Evolutionary conservation across 2,113 vertebrate species (phyloP).

Genomic region (Hyaena hyaena): DNA sequence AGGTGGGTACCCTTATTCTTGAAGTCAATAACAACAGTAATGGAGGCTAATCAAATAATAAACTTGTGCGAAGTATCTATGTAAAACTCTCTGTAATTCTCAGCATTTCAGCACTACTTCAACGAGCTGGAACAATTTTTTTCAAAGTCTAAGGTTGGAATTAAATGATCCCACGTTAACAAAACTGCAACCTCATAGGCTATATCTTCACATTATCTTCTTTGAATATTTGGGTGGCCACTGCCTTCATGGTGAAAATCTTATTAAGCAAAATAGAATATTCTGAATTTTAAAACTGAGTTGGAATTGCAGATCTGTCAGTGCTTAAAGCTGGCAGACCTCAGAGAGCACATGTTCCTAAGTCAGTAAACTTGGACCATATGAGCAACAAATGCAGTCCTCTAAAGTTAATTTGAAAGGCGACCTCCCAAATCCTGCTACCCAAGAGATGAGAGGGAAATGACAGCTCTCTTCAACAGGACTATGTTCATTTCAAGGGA

Average conservation of each 20-base stretch:
- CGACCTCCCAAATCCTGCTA: slow-evolving; percentile 80
- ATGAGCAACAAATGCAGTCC: slow-evolving; percentile 72
- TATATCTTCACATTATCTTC: neutral
- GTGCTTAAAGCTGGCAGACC: slow-evolving; percentile 63
- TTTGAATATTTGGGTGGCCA: slow-evolving; percentile 64
- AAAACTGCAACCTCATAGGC: slow-evolving; percentile 34
- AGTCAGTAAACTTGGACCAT: slow-evolving; percentile 75
- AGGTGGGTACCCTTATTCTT: neutral
- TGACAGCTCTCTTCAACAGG: slow-evolving; percentile 83
- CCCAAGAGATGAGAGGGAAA: slow-evolving; percentile 78
- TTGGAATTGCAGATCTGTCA: slow-evolving; percentile 76
- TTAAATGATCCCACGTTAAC: slow-evolving; percentile 26
- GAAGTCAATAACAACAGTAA: neutral
- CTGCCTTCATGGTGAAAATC: slow-evolving; percentile 74
- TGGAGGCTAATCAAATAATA: neutral
- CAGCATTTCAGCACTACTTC: neutral
- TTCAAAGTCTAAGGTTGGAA: slow-evolving; percentile 26
- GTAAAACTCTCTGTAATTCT: slow-evolving; percentile 5
- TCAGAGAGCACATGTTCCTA: slow-evolving; percentile 53
- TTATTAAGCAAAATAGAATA: slow-evolving; percentile 81
- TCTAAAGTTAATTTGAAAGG: slow-evolving; percentile 80
- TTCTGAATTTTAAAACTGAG: slow-evolving; percentile 79
- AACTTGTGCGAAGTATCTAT: neutral
- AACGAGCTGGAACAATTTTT: neutral
- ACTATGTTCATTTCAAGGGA: slow-evolving; percentile 73